These are phyloP conservation scores for Amaurobius ferox DNA, from an alignment of 2,888 invertebrate genomes.

Conservation along the genomic window DNA sequence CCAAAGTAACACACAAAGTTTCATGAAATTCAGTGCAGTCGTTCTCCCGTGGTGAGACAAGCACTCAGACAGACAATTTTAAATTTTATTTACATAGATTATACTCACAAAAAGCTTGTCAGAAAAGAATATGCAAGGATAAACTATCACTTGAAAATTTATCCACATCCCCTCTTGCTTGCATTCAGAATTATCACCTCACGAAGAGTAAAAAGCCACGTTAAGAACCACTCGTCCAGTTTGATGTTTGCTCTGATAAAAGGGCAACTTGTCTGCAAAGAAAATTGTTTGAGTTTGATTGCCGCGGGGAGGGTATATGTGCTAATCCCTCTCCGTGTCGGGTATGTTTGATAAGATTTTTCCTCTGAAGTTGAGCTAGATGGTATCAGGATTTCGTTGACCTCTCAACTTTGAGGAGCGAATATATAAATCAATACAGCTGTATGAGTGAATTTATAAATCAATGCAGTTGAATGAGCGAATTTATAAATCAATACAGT, in stretches of 20 bases:
- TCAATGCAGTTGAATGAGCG: too few relatives aligned
- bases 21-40: too few relatives aligned
- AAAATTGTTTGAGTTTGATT: slow-evolving; percentile 14
- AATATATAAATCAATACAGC: too few relatives aligned
- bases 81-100: too few relatives aligned
- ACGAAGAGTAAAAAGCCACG: background rate
- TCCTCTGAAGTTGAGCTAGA: background rate
- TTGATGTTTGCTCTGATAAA: slow-evolving; percentile 7
- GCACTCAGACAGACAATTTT: too few relatives aligned
- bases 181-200: slow-evolving; percentile 6
- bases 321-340: slow-evolving; percentile 5
- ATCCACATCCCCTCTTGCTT: background rate
- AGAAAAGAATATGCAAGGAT: too few relatives aligned
- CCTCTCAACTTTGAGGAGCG: background rate
- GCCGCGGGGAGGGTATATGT: background rate
- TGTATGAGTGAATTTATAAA: too few relatives aligned
- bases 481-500: too few relatives aligned
- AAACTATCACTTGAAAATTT: too few relatives aligned
- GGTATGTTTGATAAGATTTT: background rate
- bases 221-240: slow-evolving; percentile 3
- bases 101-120: too few relatives aligned
- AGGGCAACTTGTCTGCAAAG: slow-evolving; percentile 2
- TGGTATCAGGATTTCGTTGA: background rate
- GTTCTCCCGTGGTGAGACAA: too few relatives aligned
- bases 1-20: too few relatives aligned